These are phyloP conservation scores for Lypha dubia DNA, from an alignment of 2,888 invertebrate species.

Conservation along the genomic window DNA sequence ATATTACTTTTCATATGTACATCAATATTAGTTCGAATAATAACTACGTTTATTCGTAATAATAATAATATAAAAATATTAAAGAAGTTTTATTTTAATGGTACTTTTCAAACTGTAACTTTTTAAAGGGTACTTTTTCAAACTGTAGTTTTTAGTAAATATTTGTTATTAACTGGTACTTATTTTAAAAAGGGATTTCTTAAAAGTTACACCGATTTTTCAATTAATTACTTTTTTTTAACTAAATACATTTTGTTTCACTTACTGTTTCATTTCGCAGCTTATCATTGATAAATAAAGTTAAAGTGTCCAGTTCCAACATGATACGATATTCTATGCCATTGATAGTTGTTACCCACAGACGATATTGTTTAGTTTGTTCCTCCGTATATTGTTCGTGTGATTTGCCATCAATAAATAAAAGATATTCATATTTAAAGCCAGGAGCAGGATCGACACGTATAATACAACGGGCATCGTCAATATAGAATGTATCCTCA, in stretches of 20 bases:
- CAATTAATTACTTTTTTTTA: no score
- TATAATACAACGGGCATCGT: conserved; percentile 83
- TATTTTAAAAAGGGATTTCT: no score
- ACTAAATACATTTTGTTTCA: not conserved
- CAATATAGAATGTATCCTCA: conserved; percentile 90
- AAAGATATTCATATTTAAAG: conserved; percentile 91
- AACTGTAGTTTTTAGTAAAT: no score
- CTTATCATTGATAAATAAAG: conserved; percentile 82
- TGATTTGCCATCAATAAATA: conserved; percentile 92
- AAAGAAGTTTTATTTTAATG: no score
- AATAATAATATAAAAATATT: no score
- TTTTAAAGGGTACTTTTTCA: not conserved
- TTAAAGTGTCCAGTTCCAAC: conserved; percentile 85
- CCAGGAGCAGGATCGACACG: conserved; percentile 87
- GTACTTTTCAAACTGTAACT: not conserved
- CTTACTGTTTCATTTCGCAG: conserved; percentile 80
- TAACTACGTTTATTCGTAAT: no score
- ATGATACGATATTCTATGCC: conserved; percentile 87
- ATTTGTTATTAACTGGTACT: no score
- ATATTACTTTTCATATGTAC: no score
- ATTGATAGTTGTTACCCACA: conserved; percentile 87
- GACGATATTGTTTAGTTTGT: conserved; percentile 89
- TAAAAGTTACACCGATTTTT: no score
- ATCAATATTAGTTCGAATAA: no score
- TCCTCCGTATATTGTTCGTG: conserved; percentile 91